Base-by-base conservation (phyloP, 2,113 vertebrate species). In the Hiodon alosoides region DNA sequence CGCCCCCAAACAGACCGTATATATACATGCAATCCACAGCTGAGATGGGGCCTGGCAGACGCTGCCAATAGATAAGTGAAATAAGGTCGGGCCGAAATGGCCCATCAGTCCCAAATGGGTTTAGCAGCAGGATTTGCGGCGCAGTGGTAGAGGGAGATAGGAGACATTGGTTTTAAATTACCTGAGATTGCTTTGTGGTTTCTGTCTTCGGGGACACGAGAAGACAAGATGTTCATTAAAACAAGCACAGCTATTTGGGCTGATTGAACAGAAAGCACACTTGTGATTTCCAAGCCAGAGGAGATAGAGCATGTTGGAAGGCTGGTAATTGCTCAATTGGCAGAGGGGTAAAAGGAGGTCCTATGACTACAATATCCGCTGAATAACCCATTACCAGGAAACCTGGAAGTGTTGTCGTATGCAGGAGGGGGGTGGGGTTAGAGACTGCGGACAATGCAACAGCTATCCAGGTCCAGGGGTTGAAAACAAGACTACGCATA, bases 11-110 rank as follows among this genome's bases (percentile, higher is more conserved):
- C 86, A 90, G 86, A 88, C 89, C 88, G 84, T 89, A 82, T 90
- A 82, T 85, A 86, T 87, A 89, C 85, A 90, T 87, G 88, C 87
- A 90, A 93, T 92, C 84, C 85, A 85, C 86, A 81, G 76, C 78
- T 81, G 87, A 91, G 87, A 87, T 74, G 77, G 83, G 80, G 88
- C 81, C 89, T 86, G 91, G 87, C 82, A 87, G 87, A 79, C 85
- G 82, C 80, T 89, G 88, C 85, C 89, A 83, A 89, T 90, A 92
- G 91, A 90, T 89, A 90, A 91, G 84, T 88, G 90, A 91, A 92
- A 91, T 90, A 80, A 81, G 83, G 86, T 90, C 87, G 85, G 86
- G 88, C 87, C 89, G 90, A 93, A 91, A 91, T 88, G 80, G 90
- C 84, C 88, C 85, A 85, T 86, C 85, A 86, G 84, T 88, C 88